A percentile compares a stretch with the other conserved stretches of the same genome.
These are phyloP conservation scores for Amiota communis DNA, from an alignment of 2,888 invertebrate genomes.

Conservation along the genomic window DNA sequence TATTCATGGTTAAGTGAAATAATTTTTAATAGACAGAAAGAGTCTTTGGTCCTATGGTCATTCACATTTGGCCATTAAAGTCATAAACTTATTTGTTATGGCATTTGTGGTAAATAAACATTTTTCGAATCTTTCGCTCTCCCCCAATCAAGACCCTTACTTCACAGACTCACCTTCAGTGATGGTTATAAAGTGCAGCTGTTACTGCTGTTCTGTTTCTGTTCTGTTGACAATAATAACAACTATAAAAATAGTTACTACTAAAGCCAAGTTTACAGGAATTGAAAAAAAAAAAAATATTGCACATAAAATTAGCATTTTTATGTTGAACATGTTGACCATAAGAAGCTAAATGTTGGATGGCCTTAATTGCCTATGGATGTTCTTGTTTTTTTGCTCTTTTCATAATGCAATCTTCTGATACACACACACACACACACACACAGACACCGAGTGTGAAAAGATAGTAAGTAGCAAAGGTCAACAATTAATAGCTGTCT, in stretches of 20 bases:
- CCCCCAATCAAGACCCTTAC: background rate
- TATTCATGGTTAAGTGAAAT: no score
- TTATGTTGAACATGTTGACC: slow-evolving; percentile 46
- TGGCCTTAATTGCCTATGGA: slow-evolving; percentile 4
- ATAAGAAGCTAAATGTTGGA: no score
- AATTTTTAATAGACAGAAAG: no score
- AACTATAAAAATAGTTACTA: background rate
- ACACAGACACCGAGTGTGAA: no score
- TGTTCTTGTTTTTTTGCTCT: background rate
- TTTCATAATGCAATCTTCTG: no score
- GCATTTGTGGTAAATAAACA: slow-evolving; percentile 2
- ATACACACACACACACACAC: no score
- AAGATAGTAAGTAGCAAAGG: slow-evolving; percentile 25
- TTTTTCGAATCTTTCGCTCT: background rate
- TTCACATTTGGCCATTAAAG: slow-evolving; percentile 21
- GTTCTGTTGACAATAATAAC: background rate
- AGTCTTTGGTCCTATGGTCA: background rate
- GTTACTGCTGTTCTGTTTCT: background rate
- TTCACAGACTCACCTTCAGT: background rate
- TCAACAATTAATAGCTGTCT: slow-evolving; percentile 45
- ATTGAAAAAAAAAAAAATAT: slow-evolving; percentile 18
- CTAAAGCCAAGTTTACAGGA: slow-evolving; percentile 10
- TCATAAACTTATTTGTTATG: slow-evolving; percentile 26
- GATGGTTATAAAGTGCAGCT: slow-evolving; percentile 16
- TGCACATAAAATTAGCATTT: slow-evolving; percentile 64